These are phyloP conservation scores for Platorchestia sp. DNA, from an alignment of 1,140 invertebrate species.

Conservation along the genomic window DNA sequence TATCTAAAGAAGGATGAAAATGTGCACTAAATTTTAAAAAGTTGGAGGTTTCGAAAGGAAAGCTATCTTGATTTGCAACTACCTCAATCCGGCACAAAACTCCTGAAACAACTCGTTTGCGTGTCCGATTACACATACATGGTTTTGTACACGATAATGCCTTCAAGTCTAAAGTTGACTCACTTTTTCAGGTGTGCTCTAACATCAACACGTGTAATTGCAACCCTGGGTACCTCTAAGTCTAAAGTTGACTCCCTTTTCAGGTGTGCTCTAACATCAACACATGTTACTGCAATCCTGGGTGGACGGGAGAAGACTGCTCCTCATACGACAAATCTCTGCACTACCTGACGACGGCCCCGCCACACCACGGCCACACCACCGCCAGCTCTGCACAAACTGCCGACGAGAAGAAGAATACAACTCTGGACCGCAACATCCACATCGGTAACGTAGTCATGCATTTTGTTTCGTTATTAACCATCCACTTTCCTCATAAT, in stretches of 20 bases:
- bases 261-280: conserved; percentile 95
- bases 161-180: too few relatives aligned
- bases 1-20: too few relatives aligned
- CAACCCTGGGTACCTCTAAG: conserved; percentile 85
- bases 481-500: background rate
- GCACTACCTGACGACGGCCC: conserved; percentile 72
- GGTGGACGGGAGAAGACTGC: conserved; percentile 92
- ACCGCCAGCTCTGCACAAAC: conserved; percentile 28
- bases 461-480: background rate
- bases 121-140: too few relatives aligned
- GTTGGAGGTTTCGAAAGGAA: too few relatives aligned
- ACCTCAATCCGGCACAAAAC: too few relatives aligned
- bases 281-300: conserved; percentile 89
- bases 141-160: too few relatives aligned
- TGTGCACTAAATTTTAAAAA: too few relatives aligned
- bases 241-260: background rate
- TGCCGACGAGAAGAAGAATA: conserved; percentile 48
- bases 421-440: conserved; percentile 44
- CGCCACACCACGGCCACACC: conserved; percentile 68
- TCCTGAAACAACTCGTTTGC: too few relatives aligned
- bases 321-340: conserved; percentile 76
- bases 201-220: conserved; percentile 94
- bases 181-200: conserved; percentile 85
- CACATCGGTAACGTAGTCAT: conserved; percentile 46
- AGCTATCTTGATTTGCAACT: too few relatives aligned